Evolutionary conservation across 2,797 vertebrate genomes (phyloP), one percentile per base, ranked within the genome.

Genomic region (Lates japonicus): DNA sequence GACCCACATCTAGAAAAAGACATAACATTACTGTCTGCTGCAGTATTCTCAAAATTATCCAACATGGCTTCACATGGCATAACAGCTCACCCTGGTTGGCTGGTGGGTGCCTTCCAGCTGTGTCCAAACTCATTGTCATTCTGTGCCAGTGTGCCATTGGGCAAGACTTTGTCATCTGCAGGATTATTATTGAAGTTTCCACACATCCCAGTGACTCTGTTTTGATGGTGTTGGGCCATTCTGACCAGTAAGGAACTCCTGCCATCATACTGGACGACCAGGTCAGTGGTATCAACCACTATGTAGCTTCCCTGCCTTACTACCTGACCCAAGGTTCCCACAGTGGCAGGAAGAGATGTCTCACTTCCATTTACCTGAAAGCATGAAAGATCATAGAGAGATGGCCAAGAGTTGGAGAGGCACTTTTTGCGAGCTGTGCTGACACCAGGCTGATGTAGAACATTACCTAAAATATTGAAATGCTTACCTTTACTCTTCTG

Each of bases 101-200:
- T 94, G 44, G 60, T 89, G 16, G 79, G 0, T 62, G 93, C 77
- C 69, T 61, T 92, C 94, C 94, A 95, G 59, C 93, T 80, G 0
- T 85, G 31, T 22, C 94, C 94, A 82, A 94, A 95, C 0, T 83
- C 48, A 31, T 64, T 7, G 12, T 95, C 94, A 68, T 88, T 89
- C 33, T 37, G 61, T 25, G 92, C 88, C 19, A 51, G 14, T 1
- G 74, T 82, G 31, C 94, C 83, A 12, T 64, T 81, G 1, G 90
- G 92, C 4, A 90, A 62, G 13, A 83, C 41, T 83, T 92, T 92
- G 49, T 95, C 94, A 79, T 94, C 92, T 8, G 71, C 35, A 7
- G 81, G 62, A 49, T 95, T 20, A 1, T 72, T 76, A 7, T 92
- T 95, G 75, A 93, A 91, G 58, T 95, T 93, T 12, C 94, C 90